Evolutionary conservation across 1,140 invertebrate genomes (phyloP).

Genomic region (Philotrypesis tridentata): DNA sequence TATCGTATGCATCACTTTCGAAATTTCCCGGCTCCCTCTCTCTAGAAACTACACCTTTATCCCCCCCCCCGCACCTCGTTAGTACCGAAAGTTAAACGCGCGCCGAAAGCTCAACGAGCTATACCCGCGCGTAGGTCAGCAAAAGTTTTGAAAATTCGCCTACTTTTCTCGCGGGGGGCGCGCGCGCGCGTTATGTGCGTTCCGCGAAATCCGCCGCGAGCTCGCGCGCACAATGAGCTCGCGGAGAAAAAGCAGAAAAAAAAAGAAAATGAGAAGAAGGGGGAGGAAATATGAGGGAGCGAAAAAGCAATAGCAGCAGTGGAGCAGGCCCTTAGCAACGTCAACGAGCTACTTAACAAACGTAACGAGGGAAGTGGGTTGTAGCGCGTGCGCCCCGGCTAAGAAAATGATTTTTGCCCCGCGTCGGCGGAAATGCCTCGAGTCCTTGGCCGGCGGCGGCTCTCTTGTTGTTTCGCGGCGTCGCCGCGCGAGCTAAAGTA

Average conservation of each 20-base stretch:
- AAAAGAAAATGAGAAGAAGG: too few species aligned
- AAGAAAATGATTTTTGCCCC: conserved; percentile 31
- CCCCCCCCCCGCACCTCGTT: too few species aligned
- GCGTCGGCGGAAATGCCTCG: background rate
- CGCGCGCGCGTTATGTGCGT: too few species aligned
- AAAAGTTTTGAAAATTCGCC: conserved; percentile 2
- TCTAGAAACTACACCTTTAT: too few species aligned
- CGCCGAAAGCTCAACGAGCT: background rate
- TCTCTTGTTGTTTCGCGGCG: conserved; percentile 10
- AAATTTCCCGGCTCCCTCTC: too few species aligned
- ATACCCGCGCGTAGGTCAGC: background rate
- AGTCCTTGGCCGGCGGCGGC: background rate
- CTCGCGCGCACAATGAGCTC: background rate
- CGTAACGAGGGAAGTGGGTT: background rate
- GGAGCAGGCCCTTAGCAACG: background rate
- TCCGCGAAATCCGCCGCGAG: background rate
- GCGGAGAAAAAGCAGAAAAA: conserved; percentile 7
- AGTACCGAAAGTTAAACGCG: background rate
- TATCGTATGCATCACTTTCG: too few species aligned
- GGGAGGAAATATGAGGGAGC: too few species aligned
- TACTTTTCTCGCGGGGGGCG: background rate
- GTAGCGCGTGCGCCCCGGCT: background rate
- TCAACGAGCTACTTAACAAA: conserved; percentile 40
- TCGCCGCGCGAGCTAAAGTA: background rate
- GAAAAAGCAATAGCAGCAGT: background rate